Evolutionary conservation across 2,113 vertebrate species (phyloP).

Genomic region (Rhabdomys dilectus): DNA sequence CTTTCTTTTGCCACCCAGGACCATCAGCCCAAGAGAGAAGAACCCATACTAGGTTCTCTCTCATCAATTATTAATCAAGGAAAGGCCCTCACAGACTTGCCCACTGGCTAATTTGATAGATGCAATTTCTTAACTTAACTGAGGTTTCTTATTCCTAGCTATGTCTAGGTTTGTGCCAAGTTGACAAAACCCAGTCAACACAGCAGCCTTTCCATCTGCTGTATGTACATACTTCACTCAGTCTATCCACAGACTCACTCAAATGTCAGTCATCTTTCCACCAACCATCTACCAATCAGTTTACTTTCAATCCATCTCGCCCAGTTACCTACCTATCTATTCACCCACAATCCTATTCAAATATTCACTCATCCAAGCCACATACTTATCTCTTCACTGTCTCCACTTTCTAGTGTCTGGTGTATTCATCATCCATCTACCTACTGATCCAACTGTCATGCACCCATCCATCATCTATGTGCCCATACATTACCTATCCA

Average conservation of each 20-base stretch:
- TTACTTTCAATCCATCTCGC: background rate
- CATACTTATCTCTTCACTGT: background rate
- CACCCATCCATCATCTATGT: background rate
- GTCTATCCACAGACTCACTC: background rate
- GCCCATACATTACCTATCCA: background rate
- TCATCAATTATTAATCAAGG: background rate
- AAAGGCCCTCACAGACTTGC: background rate
- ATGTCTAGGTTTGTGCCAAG: background rate
- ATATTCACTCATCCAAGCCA: background rate
- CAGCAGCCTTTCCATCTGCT: background rate
- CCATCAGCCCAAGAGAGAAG: background rate
- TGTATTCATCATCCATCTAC: background rate
- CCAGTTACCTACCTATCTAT: background rate
- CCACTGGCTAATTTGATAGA: background rate
- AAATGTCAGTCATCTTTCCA: background rate
- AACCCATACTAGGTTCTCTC: background rate
- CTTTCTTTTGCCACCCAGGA: background rate
- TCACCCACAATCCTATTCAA: background rate
- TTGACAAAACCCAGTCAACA: background rate
- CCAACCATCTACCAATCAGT: background rate
- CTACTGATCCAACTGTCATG: background rate
- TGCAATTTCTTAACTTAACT: background rate
- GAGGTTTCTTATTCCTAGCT: background rate
- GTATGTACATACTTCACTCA: background rate
- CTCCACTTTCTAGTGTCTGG: background rate